These are phyloP conservation scores for Esox niger DNA, from an alignment of 2,113 vertebrate species.

Conservation along the genomic window DNA sequence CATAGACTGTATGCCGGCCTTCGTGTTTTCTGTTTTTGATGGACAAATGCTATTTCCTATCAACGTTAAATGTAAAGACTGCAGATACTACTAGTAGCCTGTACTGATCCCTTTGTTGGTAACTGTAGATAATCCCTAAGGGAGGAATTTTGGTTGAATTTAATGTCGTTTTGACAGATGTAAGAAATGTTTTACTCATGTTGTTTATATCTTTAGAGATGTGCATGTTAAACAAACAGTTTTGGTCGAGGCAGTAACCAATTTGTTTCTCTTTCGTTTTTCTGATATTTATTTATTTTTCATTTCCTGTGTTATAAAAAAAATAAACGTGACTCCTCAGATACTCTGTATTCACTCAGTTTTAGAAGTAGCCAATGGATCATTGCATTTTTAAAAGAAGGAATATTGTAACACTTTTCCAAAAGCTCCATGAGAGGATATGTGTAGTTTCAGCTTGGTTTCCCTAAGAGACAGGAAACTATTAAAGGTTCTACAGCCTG, in stretches of 20 bases:
- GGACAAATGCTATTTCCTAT: no score
- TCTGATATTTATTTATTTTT: constrained; percentile 17
- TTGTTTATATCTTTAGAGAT: constrained; percentile 33
- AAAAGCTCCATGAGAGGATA: not conserved
- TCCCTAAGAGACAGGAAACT: not conserved
- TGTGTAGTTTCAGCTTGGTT: not conserved
- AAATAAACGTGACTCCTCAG: constrained; percentile 5
- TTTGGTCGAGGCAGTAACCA: constrained; percentile 25
- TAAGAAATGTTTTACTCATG: constrained; percentile 24
- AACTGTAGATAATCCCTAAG: no score
- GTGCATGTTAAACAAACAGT: constrained; percentile 30
- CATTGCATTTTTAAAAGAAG: not conserved
- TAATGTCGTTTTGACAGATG: constrained; percentile 37
- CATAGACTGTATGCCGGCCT: no score
- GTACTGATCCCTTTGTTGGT: no score
- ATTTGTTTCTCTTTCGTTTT: constrained; percentile 30
- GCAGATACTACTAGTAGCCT: no score
- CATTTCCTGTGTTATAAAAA: constrained; percentile 26
- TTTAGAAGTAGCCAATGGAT: not conserved
- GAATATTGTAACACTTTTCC: not conserved
- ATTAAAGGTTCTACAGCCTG: not conserved
- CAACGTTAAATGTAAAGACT: no score
- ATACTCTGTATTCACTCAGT: not conserved
- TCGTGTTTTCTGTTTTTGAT: no score
- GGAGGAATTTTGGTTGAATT: no score